Evolutionary conservation across 2,888 invertebrate genomes (phyloP).

Genomic region (Anagyrus pseudococci): DNA sequence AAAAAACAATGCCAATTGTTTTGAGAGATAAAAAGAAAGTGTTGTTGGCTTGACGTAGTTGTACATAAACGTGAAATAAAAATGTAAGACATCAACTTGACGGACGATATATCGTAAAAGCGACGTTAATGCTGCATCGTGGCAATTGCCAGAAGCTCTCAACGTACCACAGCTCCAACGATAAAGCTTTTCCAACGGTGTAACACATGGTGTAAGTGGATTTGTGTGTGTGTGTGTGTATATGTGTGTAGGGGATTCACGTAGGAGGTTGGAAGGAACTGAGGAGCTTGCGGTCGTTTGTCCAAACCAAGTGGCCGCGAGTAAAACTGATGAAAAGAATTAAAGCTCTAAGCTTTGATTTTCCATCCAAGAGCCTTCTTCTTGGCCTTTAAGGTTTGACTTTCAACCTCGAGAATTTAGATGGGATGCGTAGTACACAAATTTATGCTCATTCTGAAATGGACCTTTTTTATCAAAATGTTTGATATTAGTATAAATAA

Average conservation of each 20-base stretch:
- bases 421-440: too few species aligned
- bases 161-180: conserved; percentile 35
- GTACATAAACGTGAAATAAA: conserved; percentile 7
- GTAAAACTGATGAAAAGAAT: too few species aligned
- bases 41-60: conserved; percentile 6
- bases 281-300: too few species aligned
- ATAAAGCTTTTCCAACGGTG: conserved; percentile 32
- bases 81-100: conserved; percentile 15
- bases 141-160: conserved; percentile 36
- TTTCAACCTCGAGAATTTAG: too few species aligned
- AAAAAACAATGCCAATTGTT: conserved; percentile 14
- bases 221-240: not conserved
- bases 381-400: too few species aligned
- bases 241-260: not conserved
- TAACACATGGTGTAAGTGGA: conserved; percentile 12
- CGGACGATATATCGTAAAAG: conserved; percentile 24
- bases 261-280: not conserved
- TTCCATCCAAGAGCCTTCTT: too few species aligned
- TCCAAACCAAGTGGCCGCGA: too few species aligned
- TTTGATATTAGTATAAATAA: too few species aligned
- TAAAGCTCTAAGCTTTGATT: too few species aligned
- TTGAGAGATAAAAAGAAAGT: too few species aligned
- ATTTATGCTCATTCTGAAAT: too few species aligned
- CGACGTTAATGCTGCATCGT: conserved; percentile 30
- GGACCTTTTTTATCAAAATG: too few species aligned